Base-by-base conservation (phyloP, 2,113 vertebrate genomes). In the Pogonocichla stellata region DNA sequence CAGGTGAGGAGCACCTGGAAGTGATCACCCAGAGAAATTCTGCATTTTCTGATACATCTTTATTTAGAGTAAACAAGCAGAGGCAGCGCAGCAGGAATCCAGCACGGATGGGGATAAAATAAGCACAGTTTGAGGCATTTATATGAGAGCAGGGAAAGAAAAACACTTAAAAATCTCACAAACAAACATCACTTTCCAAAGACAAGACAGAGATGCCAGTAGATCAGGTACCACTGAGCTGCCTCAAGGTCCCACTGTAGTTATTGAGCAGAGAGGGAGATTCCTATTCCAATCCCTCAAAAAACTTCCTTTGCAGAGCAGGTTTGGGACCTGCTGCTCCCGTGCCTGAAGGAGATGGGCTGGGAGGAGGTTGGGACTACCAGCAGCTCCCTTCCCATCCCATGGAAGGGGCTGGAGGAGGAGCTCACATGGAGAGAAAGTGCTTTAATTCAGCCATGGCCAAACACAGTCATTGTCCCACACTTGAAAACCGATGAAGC, bases 41-140 rank as follows among this genome's bases (percentile, higher is more conserved):
- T 42, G 13, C 17, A 0, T 40, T 82, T 71, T 48, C 16, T 60
- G 29, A 67, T 10, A 6, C 0, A 3, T 15, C 6, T 86, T 93
- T 93, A 95, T 95, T 93, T 34, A 36, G 51, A 40, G 5, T 31
- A 53, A 70, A 47, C 4, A 33, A 61, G 67, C 40, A 34, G 43
- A 42, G 31, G 69, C 50, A 45, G 81, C 51, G 23, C 24, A 47
- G 66, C 42, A 26, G 18, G 28, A 51, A 19, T 10, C 2, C 43
- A n/a, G 14, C 47, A 17, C 0, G 2, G 24, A 3, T 0, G 14
- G n/a, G 6, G 9, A 26, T 7, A 33, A 34, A 45, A n/a, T 2
- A 19, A 75, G 24, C 2, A 10, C 14, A 2, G 0, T 3, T 40
- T 15, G 17, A 45, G 50, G 81, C 47, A 57, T 89, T 73, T n/a